A percentile compares a stretch with the other conserved stretches of the same genome.
phyloP scores from a whole-genome alignment of 2,113 vertebrate species.

The Setophaga coronata region DNA sequence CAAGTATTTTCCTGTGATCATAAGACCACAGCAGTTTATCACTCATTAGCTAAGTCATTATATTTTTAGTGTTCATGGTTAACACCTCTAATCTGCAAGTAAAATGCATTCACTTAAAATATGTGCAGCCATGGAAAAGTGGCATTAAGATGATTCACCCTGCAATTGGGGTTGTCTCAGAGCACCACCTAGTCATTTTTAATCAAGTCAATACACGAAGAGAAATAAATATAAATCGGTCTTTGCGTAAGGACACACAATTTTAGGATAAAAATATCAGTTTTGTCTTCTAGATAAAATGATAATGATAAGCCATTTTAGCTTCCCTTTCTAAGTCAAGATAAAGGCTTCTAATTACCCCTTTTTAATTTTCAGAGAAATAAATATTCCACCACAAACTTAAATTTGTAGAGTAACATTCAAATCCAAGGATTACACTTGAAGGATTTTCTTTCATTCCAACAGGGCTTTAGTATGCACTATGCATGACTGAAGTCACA shows the following conservation, averaged over 20 bases:
- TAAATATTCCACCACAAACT: neutral
- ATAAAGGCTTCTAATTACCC: neutral
- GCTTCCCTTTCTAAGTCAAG: neutral
- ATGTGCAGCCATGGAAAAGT: neutral
- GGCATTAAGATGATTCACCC: neutral
- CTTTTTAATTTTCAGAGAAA: neutral
- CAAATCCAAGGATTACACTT: neutral
- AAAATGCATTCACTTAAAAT: neutral
- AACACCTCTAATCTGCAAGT: neutral
- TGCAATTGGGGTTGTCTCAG: neutral
- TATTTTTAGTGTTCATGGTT: neutral
- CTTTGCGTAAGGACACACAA: neutral
- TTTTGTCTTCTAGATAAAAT: neutral
- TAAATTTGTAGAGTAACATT: neutral
- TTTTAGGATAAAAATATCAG: neutral
- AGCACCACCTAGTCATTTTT: neutral
- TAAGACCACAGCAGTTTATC: neutral
- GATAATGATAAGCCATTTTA: neutral
- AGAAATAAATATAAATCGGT: neutral
- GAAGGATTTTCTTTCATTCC: neutral
- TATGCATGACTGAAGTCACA: neutral
- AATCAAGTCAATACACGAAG: neutral
- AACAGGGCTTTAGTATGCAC: neutral
- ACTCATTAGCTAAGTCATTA: neutral
- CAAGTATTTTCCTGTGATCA: neutral